Conservation (phyloP, 1,140 invertebrate species). For the Tribolium madens region DNA sequence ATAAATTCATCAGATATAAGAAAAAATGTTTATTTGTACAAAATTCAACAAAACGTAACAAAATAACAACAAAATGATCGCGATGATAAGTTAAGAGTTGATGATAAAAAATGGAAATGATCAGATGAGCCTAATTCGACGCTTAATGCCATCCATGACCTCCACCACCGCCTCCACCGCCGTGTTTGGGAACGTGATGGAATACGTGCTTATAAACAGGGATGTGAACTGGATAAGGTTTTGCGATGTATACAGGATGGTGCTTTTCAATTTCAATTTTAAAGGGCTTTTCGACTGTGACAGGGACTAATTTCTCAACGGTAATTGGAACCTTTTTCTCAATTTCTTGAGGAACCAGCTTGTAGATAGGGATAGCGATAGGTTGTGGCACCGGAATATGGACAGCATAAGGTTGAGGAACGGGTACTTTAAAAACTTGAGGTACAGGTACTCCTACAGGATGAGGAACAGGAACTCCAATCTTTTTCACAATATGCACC, state of each 20-base stretch:
- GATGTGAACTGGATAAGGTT: slow-evolving; percentile 81
- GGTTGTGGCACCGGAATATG: slow-evolving; percentile 77
- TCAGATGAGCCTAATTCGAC: slow-evolving; percentile 36
- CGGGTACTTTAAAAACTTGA: slow-evolving; percentile 77
- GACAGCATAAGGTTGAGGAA: slow-evolving; percentile 79
- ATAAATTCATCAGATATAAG: not conserved
- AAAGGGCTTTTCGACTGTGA: slow-evolving; percentile 80
- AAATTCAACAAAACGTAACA: slow-evolving; percentile 24
- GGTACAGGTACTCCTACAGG: slow-evolving; percentile 78
- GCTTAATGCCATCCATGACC: slow-evolving; percentile 49
- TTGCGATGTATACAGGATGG: slow-evolving; percentile 76
- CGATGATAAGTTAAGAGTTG: slow-evolving; percentile 18
- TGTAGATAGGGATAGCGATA: slow-evolving; percentile 78
- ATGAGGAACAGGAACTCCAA: slow-evolving; percentile 78
- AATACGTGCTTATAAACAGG: slow-evolving; percentile 83
- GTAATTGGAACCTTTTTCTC: slow-evolving; percentile 80
- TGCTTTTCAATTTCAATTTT: slow-evolving; percentile 81
- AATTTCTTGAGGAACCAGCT: slow-evolving; percentile 72
- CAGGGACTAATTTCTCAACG: slow-evolving; percentile 79
- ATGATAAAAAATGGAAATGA: slow-evolving; percentile 22
- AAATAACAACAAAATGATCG: slow-evolving; percentile 26
- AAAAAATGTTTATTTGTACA: slow-evolving; percentile 17
- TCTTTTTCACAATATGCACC: slow-evolving; percentile 79
- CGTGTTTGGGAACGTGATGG: slow-evolving; percentile 59
- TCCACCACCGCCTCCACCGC: slow-evolving; percentile 28